Base-by-base conservation (phyloP, 2,888 invertebrate genomes). In the Tiliacea aurago region DNA sequence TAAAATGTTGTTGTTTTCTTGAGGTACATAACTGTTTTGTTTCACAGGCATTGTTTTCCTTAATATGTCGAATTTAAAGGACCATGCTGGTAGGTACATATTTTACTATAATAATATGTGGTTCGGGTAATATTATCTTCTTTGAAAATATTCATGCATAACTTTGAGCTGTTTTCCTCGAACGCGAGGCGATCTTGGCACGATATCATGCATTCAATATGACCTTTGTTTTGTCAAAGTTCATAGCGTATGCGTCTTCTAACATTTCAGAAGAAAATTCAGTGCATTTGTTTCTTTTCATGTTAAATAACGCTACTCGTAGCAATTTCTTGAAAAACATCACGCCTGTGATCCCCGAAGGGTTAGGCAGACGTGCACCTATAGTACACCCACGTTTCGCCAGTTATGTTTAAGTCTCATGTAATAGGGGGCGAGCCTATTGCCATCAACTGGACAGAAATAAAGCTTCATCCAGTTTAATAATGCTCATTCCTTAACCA, bases 141-240 rank as follows among this genome's bases (percentile, higher is more conserved):
- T 69, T 71, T 65, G 15, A 55, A 71, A 43, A 76, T 76, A 65
- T 37, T 76, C 53, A 70, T 76, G 47, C 59, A 67, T 47, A 67
- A 67, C 63, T 67, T 43, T 58, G 47, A 66, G 13, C 33, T 47
- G 47, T 53, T 53, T 66, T 47, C 23, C 4, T 37, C 20, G 13
- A 43, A 68, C 11, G 59, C 43, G 33, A 89, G 85, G 87, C 85
- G 85, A 87, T 90, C 84, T 87, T 87, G 75, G 70, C 75, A 75
- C 70, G 66, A 45, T n/a, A 49, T 64, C 85, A 85, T 87, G 83
- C 63, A 85, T 87, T 70, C 58, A 28, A 55, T 73, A 68, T 58
- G 51, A 74, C 74, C 64, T 70, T 76, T 75, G 73, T 76, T 58
- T 58, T 61, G 58, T 68, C 20, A 64, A 62, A 41, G 56, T 69